phyloP scores from a whole-genome alignment of 2,888 invertebrate species.

The Cheilosia vulpina region DNA sequence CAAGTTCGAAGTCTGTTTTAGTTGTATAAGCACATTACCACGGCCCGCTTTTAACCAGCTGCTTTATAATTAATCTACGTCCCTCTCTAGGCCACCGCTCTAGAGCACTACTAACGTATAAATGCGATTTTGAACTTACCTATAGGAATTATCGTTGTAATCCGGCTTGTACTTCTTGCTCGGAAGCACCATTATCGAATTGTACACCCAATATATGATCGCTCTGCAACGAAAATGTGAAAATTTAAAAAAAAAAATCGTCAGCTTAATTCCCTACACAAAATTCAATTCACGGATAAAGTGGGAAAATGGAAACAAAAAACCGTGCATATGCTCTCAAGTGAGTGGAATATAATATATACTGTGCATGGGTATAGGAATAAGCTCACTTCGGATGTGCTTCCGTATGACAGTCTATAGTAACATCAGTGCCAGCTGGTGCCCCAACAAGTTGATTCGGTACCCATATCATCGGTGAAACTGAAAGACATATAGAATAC shows the following conservation, averaged over 20 bases:
- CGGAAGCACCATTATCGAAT: slow-evolving; percentile 94
- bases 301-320: slow-evolving; percentile 15
- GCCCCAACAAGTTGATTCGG: slow-evolving; percentile 97
- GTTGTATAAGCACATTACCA: no score
- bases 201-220: slow-evolving; percentile 96
- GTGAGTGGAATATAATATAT: slow-evolving; percentile 20
- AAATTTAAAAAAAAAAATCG: slow-evolving; percentile 46
- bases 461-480: slow-evolving; percentile 97
- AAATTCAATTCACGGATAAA: slow-evolving; percentile 52
- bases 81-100: slow-evolving; percentile 2
- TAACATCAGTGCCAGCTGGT: slow-evolving; percentile 94
- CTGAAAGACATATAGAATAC: slow-evolving; percentile 83
- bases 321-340: slow-evolving; percentile 18
- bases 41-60: no score
- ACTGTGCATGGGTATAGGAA: slow-evolving; percentile 6
- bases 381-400: slow-evolving; percentile 89
- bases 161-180: slow-evolving; percentile 94
- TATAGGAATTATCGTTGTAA: slow-evolving; percentile 93
- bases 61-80: not conserved
- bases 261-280: slow-evolving; percentile 20
- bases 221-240: slow-evolving; percentile 85
- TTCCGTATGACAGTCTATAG: slow-evolving; percentile 96
- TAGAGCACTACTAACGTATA: not conserved
- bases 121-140: slow-evolving; percentile 82
- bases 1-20: no score